phyloP scores from a whole-genome alignment of 2,888 invertebrate genomes.

The Hirtodrosophila cameraria region DNA sequence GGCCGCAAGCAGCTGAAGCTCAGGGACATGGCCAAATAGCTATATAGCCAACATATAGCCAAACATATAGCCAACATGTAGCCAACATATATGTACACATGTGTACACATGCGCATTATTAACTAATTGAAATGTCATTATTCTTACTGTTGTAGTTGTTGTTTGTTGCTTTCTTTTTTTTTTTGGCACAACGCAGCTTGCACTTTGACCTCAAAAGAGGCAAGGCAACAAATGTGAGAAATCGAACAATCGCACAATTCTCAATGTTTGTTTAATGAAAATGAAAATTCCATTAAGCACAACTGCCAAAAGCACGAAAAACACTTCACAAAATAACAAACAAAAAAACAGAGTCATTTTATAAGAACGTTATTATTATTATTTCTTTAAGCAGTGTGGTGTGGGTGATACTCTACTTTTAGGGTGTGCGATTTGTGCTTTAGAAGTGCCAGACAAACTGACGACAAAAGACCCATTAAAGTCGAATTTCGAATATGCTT shows the following conservation, averaged over 20 bases:
- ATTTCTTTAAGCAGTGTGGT: conserved; percentile 10
- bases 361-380: conserved; percentile 16
- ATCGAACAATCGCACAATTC: conserved; percentile 49
- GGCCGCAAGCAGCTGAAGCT: conserved; percentile 14
- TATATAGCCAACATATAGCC: conserved; percentile 62
- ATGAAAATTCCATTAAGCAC: conserved; percentile 66
- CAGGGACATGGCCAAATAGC: conserved; percentile 69
- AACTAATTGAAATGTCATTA: conserved; percentile 73
- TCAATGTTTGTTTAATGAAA: conserved; percentile 49
- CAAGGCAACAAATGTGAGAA: conserved; percentile 12
- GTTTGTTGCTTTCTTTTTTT: too few relatives aligned
- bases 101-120: conserved; percentile 75
- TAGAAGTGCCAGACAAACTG: conserved; percentile 61
- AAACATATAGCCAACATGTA: conserved; percentile 48
- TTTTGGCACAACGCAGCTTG: conserved; percentile 40
- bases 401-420: conserved; percentile 21
- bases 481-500: conserved; percentile 27
- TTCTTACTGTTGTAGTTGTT: conserved; percentile 14
- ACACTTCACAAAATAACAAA: conserved; percentile 24
- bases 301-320: conserved; percentile 70
- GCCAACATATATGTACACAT: too few relatives aligned
- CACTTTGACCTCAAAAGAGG: conserved; percentile 71
- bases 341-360: background rate
- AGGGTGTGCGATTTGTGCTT: background rate
- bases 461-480: conserved; percentile 68